Evolutionary conservation across 2,113 vertebrate genomes (phyloP).

Genomic region (Malurus cyaneus): DNA sequence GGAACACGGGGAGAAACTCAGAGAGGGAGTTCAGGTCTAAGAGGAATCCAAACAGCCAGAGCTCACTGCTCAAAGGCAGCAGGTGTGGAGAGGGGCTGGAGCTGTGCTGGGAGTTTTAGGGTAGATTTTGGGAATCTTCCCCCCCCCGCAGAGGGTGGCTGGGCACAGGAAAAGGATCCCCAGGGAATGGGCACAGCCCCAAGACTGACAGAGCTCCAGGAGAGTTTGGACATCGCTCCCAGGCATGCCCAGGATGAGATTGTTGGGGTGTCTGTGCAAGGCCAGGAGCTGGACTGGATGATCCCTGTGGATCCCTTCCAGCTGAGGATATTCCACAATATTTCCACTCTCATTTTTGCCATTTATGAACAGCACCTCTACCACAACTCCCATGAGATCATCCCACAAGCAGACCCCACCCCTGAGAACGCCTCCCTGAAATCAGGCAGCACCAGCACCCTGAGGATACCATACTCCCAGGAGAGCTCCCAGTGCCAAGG

Average conservation of each 20-base stretch:
- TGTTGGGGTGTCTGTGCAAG: background rate
- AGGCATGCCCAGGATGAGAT: background rate
- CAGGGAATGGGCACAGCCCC: rapidly evolving
- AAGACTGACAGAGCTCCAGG: background rate
- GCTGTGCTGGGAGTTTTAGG: background rate
- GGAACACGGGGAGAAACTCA: background rate
- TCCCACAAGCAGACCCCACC: too few relatives aligned
- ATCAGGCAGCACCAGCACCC: background rate
- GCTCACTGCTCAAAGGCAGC: rapidly evolving
- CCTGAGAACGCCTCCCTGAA: rapidly evolving
- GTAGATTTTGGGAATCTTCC: background rate
- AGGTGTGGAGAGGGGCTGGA: background rate
- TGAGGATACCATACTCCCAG: rapidly evolving
- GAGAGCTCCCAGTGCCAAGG: background rate
- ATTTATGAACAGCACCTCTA: background rate
- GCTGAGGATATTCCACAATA: rapidly evolving
- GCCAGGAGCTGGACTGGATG: background rate
- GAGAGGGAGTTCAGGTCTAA: background rate
- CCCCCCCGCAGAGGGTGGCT: background rate
- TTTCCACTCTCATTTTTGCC: background rate
- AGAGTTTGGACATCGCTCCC: rapidly evolving
- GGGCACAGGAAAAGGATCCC: background rate
- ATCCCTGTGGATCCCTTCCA: background rate
- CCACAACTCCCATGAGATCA: background rate
- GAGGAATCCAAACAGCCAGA: background rate